These are phyloP conservation scores for Cephus pulcher DNA, from an alignment of 2,888 invertebrate genomes.

Conservation along the genomic window DNA sequence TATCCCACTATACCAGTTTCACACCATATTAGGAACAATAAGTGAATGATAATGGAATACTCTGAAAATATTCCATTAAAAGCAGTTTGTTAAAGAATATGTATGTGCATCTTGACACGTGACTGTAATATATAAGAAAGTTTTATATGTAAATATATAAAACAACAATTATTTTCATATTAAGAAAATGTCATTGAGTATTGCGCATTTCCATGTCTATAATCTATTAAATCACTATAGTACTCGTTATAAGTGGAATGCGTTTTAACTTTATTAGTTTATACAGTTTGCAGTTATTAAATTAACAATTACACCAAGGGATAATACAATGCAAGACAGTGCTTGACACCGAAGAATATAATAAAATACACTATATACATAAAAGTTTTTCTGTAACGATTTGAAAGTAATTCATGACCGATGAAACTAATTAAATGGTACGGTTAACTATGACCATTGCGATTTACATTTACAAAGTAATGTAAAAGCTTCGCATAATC, in stretches of 20 bases:
- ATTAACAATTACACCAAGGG: slow-evolving; percentile 46
- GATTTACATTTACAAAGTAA: neutral
- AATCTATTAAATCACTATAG: neutral
- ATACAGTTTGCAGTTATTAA: slow-evolving; percentile 43
- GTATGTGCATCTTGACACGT: neutral
- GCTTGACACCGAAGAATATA: slow-evolving; percentile 38
- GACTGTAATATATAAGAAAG: neutral
- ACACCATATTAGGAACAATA: neutral
- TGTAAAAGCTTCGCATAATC: neutral
- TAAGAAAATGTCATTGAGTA: neutral
- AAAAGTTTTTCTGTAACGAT: slow-evolving; percentile 9
- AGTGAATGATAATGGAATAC: neutral
- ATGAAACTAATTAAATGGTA: neutral
- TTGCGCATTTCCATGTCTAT: neutral
- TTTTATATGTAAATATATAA: neutral
- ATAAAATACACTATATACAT: slow-evolving; percentile 52
- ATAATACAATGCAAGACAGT: slow-evolving; percentile 46
- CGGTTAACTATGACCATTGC: neutral
- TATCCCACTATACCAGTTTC: neutral
- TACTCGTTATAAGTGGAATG: slow-evolving; percentile 34
- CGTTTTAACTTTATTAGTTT: slow-evolving; percentile 38
- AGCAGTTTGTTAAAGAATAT: neutral
- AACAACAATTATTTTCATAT: neutral
- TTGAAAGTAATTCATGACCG: neutral
- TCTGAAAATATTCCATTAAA: neutral